These are phyloP conservation scores for Tupaia chinensis DNA, from an alignment of 2,113 vertebrate species.

Conservation along the genomic window DNA sequence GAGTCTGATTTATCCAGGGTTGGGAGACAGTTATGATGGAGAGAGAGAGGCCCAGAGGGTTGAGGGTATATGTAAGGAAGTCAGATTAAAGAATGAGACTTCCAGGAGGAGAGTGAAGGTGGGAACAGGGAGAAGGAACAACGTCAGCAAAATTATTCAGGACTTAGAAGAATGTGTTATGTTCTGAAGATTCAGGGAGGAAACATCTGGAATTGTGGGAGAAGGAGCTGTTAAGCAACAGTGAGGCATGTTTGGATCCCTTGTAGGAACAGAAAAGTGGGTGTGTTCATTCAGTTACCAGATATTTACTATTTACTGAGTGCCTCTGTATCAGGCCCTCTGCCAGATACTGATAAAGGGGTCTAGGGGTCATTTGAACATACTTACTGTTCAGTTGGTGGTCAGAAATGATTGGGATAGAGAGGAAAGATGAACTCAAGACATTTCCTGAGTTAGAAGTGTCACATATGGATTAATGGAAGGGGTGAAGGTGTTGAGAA, in stretches of 20 bases:
- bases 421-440: conserved; percentile 29
- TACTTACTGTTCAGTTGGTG: background rate
- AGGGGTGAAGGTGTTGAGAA: background rate
- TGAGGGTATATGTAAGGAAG: background rate
- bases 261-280: background rate
- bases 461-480: conserved; percentile 32
- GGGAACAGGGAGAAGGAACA: background rate
- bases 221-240: background rate
- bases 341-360: background rate
- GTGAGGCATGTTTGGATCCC: background rate
- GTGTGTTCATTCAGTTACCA: background rate
- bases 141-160: background rate
- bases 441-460: conserved; percentile 15
- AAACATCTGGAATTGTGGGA: background rate
- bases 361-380: background rate
- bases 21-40: background rate
- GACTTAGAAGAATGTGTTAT: background rate
- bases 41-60: background rate
- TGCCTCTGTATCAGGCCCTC: background rate
- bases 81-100: conserved; percentile 22
- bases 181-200: background rate
- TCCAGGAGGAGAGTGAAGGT: conserved; percentile 14
- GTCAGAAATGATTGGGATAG: background rate
- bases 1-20: background rate
- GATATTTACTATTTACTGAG: conserved; percentile 41